Conservation (phyloP, 2,113 vertebrate species). For the Serinus canaria region DNA sequence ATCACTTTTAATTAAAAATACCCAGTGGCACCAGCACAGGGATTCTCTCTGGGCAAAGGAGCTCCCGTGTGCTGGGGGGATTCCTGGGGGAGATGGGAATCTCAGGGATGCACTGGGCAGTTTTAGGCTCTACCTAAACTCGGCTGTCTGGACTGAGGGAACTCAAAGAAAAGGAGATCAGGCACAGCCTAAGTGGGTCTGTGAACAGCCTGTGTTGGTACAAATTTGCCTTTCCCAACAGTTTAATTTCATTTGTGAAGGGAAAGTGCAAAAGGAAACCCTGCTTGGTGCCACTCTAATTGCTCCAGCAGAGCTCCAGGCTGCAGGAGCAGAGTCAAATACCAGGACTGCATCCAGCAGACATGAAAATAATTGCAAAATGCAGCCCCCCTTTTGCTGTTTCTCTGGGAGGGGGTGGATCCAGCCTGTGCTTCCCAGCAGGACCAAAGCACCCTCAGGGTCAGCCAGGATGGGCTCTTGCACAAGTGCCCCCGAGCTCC, state of each 20-base stretch:
- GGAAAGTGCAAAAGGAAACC: neutral
- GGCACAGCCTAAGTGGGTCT: neutral
- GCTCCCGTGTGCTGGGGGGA: neutral
- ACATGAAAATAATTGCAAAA: conserved; percentile 17
- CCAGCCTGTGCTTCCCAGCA: neutral
- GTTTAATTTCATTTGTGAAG: neutral
- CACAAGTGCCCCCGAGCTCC: neutral
- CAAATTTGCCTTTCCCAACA: neutral
- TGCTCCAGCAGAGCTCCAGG: neutral
- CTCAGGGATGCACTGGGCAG: neutral
- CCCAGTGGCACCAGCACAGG: accelerated
- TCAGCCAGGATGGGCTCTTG: neutral
- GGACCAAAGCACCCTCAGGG: neutral
- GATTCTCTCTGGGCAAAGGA: neutral
- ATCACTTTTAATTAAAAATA: neutral
- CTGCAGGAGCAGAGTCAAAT: conserved; percentile 16
- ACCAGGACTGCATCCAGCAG: neutral
- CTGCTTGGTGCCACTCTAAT: conserved; percentile 8
- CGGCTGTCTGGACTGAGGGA: neutral
- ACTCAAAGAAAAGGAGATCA: neutral
- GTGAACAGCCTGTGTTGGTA: neutral
- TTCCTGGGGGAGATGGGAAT: neutral
- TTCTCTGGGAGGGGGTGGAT: neutral
- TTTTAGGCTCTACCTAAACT: neutral
- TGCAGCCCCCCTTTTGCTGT: neutral